phyloP scores from a whole-genome alignment of 2,113 vertebrate genomes.

The Diadophis punctatus region DNA sequence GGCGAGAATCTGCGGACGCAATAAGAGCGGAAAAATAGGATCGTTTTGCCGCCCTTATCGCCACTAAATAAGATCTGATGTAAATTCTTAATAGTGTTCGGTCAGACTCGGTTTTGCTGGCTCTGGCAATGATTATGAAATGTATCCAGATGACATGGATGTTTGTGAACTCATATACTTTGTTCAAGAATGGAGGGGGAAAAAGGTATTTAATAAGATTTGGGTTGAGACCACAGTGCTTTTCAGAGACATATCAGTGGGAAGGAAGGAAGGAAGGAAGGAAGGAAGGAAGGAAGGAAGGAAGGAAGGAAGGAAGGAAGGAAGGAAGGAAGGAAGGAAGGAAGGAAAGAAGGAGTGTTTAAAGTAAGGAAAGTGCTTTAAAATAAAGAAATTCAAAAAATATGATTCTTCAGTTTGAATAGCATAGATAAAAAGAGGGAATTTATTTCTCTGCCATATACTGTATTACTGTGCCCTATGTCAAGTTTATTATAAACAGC shows the following conservation, averaged over 20 bases:
- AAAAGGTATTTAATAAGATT: neutral
- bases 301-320: neutral
- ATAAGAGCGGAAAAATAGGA: no score
- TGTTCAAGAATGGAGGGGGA: neutral
- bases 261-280: neutral
- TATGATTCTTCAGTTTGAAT: neutral
- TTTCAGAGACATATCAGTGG: neutral
- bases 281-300: neutral
- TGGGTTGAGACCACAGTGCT: neutral
- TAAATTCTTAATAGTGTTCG: no score
- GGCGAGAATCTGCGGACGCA: no score
- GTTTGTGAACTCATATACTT: neutral
- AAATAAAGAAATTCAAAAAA: neutral
- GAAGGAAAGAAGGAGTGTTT: neutral
- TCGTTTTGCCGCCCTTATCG: no score
- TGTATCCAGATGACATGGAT: neutral
- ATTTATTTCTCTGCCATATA: neutral
- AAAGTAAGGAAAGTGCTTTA: neutral
- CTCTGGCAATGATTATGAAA: slow-evolving; percentile 7
- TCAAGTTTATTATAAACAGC: neutral
- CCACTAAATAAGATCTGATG: no score
- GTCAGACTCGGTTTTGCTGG: no score
- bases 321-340: neutral
- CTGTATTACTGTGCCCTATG: neutral
- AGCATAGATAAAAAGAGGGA: neutral